Evolutionary conservation across 2,888 invertebrate genomes (phyloP), one percentile per base, ranked within the genome.

Genomic region (Coleophora deauratella): DNA sequence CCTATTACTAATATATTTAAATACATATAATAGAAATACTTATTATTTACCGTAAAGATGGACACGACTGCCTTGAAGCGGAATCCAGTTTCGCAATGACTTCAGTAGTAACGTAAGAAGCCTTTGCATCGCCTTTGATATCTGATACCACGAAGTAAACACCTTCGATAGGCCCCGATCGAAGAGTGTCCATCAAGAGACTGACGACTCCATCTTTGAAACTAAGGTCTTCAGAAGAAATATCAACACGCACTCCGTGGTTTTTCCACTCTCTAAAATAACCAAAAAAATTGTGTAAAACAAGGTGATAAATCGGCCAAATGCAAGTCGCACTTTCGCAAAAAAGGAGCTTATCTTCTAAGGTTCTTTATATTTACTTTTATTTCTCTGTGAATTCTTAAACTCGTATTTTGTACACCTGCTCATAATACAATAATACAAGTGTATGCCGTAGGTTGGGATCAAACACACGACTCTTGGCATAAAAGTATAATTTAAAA

Each of bases 1-100:
- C n/a, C n/a, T n/a, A n/a, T n/a, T n/a, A n/a, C n/a, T n/a, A n/a
- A n/a, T n/a, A n/a, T n/a, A n/a, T n/a, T n/a, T n/a, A n/a, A n/a
- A n/a, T n/a, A n/a, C n/a, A n/a, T n/a, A n/a, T n/a, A n/a, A n/a
- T n/a, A n/a, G n/a, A n/a, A n/a, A n/a, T n/a, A n/a, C n/a, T n/a
- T n/a, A n/a, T n/a, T n/a, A 21, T 44, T 38, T 39, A 57, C 58
- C 44, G 54, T 9, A 59, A 11, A 6, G 49, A 32, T 7, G 49
- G 46, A 31, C 53, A 51, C 1, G 43, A 11, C 15, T 52, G 44
- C 33, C 56, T 52, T 1, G 55, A 46, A 4, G 38, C 31, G 0
- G 28, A 27, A 33, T 60, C 58, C 35, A 60, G 39, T 21, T 45
- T 43, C 3, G 41, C 38, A 27, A 57, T 30, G 2, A 52, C n/a